phyloP scores from a whole-genome alignment of 2,113 vertebrate genomes.

The Amblyopsis rosae region DNA sequence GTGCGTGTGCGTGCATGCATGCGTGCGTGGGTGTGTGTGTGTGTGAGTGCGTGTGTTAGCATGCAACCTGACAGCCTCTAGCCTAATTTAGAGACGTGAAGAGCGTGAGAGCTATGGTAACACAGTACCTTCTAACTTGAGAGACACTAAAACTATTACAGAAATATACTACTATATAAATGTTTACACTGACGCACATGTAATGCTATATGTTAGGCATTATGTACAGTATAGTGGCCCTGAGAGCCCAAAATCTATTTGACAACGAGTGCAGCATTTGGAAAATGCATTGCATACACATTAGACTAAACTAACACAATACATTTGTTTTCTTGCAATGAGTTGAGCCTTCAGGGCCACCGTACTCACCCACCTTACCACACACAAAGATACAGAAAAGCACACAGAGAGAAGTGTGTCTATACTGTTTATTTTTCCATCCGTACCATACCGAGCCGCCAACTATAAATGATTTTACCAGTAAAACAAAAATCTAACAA shows the following conservation, averaged over 20 bases:
- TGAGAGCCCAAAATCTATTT: too few species aligned
- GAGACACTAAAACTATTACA: neutral
- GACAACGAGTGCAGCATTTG: too few species aligned
- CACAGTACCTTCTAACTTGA: slow-evolving; percentile 41
- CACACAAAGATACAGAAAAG: neutral
- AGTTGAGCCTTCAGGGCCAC: too few species aligned
- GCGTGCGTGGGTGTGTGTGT: slow-evolving; percentile 6
- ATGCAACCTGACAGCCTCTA: slow-evolving; percentile 36
- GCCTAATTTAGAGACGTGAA: slow-evolving; percentile 62
- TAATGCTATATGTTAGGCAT: too few species aligned
- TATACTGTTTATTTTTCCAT: neutral
- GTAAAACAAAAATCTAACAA: too few species aligned
- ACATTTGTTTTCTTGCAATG: too few species aligned
- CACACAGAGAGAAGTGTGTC: neutral
- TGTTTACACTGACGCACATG: too few species aligned
- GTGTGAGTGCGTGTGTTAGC: slow-evolving; percentile 1
- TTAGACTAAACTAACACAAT: too few species aligned
- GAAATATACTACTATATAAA: too few species aligned
- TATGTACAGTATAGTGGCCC: neutral
- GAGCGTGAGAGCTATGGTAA: slow-evolving; percentile 68
- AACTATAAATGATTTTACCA: neutral
- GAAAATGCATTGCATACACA: too few species aligned
- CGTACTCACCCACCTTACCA: neutral
- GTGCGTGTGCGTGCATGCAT: neutral
- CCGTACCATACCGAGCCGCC: neutral